Conservation (phyloP, 23 tunicate genomes). For the Styela plicata region DNA sequence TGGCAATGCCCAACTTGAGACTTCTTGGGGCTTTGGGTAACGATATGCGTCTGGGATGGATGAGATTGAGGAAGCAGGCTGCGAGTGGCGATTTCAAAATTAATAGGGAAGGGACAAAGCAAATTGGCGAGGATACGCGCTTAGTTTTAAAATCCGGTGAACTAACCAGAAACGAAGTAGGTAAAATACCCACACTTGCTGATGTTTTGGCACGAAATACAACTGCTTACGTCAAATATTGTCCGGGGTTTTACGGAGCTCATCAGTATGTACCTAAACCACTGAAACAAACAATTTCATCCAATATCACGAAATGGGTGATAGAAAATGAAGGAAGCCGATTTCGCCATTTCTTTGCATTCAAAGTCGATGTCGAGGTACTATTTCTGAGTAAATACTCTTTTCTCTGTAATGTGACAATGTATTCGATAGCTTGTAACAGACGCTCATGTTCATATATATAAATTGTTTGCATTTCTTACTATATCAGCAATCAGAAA, state of each 20-base stretch:
- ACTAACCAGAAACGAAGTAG: background rate
- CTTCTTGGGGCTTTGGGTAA: constrained; percentile 42
- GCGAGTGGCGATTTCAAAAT: constrained; percentile 23
- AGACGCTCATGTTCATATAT: too few species aligned
- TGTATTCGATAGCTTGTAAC: too few species aligned
- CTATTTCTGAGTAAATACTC: too few species aligned
- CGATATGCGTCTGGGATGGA: constrained; percentile 32
- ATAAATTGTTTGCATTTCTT: too few species aligned
- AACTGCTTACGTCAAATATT: constrained; percentile 46
- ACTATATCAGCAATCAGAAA: too few species aligned
- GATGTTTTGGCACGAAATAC: constrained; percentile 10
- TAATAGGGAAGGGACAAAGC: constrained; percentile 7
- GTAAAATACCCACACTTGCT: background rate
- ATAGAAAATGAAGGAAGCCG: constrained; percentile 13
- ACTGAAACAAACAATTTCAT: constrained; percentile 2
- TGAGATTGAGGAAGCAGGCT: constrained; percentile 9
- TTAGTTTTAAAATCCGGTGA: background rate
- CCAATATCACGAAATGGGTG: constrained; percentile 30
- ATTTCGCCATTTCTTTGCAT: constrained; percentile 31
- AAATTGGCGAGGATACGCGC: background rate
- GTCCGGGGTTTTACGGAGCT: constrained; percentile 41
- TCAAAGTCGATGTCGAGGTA: constrained; percentile 32
- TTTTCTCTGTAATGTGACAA: too few species aligned
- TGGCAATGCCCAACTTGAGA: constrained; percentile 12
- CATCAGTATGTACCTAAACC: constrained; percentile 27